Base-by-base conservation (phyloP, 2,888 invertebrate genomes). In the Colletes collaris region DNA sequence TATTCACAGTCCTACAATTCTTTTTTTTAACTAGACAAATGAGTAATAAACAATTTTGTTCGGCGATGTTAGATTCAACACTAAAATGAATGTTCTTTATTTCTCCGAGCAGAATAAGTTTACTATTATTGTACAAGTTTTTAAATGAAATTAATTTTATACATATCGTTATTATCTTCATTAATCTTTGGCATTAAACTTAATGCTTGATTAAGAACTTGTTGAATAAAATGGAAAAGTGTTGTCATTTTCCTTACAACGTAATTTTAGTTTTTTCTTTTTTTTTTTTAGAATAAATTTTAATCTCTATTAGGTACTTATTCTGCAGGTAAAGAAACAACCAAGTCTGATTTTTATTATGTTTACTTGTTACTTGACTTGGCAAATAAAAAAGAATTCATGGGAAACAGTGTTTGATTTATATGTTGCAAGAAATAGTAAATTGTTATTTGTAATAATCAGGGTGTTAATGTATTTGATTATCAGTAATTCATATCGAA, bases 401-500 rank as follows among this genome's bases (percentile, higher is more conserved):
- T 73, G 49, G 52, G 27, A 60, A 59, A 52, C 53, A 59, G 60
- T 69, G 66, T 79, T 73, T 49, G 27, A 40, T 68, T 74, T 59
- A 66, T 16, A 44, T 13, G 27, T 75, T 60, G 19, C 27, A 72
- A 52, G 59, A 67, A 27, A 53, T 60, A 52, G 46, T 53, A 50
- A 76, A 70, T 10, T 53, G 53, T 65, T 66, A 16, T 55, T 64
- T 58, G 35, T 46, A 40, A 58, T 63, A 62, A 76, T 73, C 56
- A 65, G 62, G 76, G 74, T 59, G 4, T 37, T 63, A 77, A 40
- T 52, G 56, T 65, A 72, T 76, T 76, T 59, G 71, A 70, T 71
- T 71, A 64, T 65, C 56, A 65, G 59, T 79, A 70, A 73, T 68
- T 85, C 74, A 73, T 86, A 75, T 86, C 71, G 72, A 71, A 69